Conservation (phyloP, 2,888 invertebrate genomes). For the Herminia tarsipennalis region DNA sequence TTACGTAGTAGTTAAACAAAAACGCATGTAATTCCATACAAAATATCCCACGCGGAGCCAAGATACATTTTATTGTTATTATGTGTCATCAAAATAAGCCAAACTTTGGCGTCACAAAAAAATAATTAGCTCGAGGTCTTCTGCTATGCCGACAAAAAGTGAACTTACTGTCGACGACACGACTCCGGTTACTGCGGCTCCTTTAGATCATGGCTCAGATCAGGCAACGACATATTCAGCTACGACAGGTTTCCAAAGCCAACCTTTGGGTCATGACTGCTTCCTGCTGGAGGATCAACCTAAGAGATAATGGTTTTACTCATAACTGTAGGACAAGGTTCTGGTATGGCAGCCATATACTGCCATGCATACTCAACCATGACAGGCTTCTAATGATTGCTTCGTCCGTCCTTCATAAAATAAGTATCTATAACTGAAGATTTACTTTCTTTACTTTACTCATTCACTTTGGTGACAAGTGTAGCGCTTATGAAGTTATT, state of each 20-base stretch:
- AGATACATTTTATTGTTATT: slow-evolving; percentile 63
- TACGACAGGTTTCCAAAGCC: neutral
- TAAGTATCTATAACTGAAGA: no score
- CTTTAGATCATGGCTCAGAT: neutral
- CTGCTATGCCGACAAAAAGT: slow-evolving; percentile 35
- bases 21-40: slow-evolving; percentile 35
- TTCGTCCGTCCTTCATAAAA: no score
- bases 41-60: slow-evolving; percentile 51
- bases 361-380: no score
- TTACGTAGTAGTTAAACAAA: slow-evolving; percentile 22
- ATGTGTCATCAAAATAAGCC: slow-evolving; percentile 71
- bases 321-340: no score
- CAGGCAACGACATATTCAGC: neutral
- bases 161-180: slow-evolving; percentile 35
- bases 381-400: no score
- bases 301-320: no score
- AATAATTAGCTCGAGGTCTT: slow-evolving; percentile 63
- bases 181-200: neutral
- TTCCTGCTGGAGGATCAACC: no score
- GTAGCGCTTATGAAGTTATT: no score
- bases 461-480: no score
- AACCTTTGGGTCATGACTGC: no score
- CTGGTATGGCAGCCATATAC: no score
- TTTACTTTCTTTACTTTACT: no score
- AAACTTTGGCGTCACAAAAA: slow-evolving; percentile 65